Evolutionary conservation across 2,888 invertebrate genomes (phyloP), one percentile per base, ranked within the genome.

Genomic region (Thyatira batis): DNA sequence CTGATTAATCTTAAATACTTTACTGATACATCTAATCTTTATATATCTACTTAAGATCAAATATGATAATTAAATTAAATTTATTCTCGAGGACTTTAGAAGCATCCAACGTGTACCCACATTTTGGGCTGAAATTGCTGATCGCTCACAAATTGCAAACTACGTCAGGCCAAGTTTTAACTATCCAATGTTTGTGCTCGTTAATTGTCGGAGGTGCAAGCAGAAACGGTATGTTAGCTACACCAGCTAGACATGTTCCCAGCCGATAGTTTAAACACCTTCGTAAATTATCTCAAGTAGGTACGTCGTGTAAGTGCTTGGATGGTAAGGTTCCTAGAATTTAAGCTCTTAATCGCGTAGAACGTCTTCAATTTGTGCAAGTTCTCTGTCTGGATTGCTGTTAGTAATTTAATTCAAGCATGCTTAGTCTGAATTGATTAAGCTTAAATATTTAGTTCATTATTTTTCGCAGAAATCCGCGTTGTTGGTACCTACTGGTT

Each of bases 111-210:
- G n/a, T n/a, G n/a, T n/a, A n/a, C n/a, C n/a, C n/a, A n/a, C n/a
- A n/a, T n/a, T n/a, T n/a, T n/a, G n/a, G n/a, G n/a, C 39, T 23
- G 25, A 43, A 50, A 39, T n/a, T 50, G 43, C 39, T 43, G 39
- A 10, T 43, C 43, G 50, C 39, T 39, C 9, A 50, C 21, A 27
- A 43, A 43, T 33, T 46, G 33, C 39, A 8, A 20, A 54, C 20
- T 49, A 49, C 28, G n/a, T 17, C 54, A 33, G 50, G 44, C 69
- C 55, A 65, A 76, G 65, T 73, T 80, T 77, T 69, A 82, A 76
- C 76, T 73, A 69, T 71, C 62, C 61, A 52, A 69, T 83, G 80
- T 83, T 84, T 83, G 78, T 70, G 69, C 77, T 78, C 74, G 71
- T 82, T 85, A 85, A 84, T 82, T 84, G 79, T 73, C 59, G 69